Base-by-base conservation (phyloP, 2,113 vertebrate species). In the Takifugu flavidus region DNA sequence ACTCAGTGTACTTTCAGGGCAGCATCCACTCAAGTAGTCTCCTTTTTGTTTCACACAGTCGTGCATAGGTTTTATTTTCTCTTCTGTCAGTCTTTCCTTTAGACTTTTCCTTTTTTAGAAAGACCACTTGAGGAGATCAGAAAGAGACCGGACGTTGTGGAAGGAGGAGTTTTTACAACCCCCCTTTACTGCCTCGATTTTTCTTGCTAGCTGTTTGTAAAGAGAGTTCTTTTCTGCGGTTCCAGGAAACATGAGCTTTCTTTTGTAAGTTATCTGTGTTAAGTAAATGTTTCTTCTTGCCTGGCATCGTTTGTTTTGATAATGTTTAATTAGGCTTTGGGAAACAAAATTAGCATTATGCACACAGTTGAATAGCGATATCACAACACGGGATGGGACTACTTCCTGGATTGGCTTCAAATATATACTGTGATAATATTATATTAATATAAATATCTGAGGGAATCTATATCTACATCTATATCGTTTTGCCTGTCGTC, bases 221-320 rank as follows among this genome's bases (percentile, higher is more conserved):
- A 58, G 28, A 60, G 62, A 57, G 58, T 54, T 13, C 4, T 64
- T 62, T 70, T 59, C 69, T 44, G 13, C 66, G 5, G 12, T 12
- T 56, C 15, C 65, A 62, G 72, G 85, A 88, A 90, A 73, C 59
- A 91, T 91, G 90, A 90, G 87, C 76, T 90, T 91, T 77, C 82
- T 91, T 43, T 91, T 91, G 90, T 91, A 56, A 91, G 90, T 90
- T 50, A 4, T 20, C 26, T 7, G 1, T 43, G 3, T 20, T 20
- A 20, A 20, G 20, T 20, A 20, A 20, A 20, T 20, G 20, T 20
- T 20, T 20, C 1, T 1, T 29, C 51, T 43, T 25, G 0, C 46
- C n/a, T 42, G 13, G 0, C 2, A 1, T 4, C 26, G 12, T 25
- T 29, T 3, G 20, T 4, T 44, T 45, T 39, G 34, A 3, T 39